A percentile compares a stretch with the other conserved stretches of the same genome.
Evolutionary conservation across 2,113 vertebrate genomes (phyloP).

Genomic region (Panurus biarmicus): DNA sequence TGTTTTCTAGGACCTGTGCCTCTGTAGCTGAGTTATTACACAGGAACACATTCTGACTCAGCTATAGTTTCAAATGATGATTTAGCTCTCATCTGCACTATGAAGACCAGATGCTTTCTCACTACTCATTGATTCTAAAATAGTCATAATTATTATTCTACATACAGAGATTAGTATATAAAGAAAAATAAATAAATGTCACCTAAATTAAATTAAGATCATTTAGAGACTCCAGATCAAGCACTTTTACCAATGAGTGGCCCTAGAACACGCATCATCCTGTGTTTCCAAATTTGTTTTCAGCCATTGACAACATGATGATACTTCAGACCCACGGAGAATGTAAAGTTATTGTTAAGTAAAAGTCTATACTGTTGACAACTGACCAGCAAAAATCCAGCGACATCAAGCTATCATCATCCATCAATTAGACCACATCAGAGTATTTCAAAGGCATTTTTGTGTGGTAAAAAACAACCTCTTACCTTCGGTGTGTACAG

Average conservation of each 20-base stretch:
- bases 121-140: not conserved
- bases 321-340: not conserved
- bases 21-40: not conserved
- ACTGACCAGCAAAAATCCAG: not conserved
- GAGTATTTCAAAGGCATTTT: not conserved
- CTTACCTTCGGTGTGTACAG: constrained; percentile 97
- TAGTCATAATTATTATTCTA: not conserved
- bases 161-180: not conserved
- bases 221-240: not conserved
- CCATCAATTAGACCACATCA: not conserved
- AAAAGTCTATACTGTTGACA: not conserved
- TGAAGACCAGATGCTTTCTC: not conserved
- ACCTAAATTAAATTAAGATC: not conserved
- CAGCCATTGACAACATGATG: not conserved
- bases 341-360: not conserved
- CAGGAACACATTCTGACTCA: not conserved
- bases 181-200: not conserved
- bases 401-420: not conserved
- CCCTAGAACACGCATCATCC: not conserved
- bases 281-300: not conserved
- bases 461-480: not conserved
- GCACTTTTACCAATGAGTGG: not conserved
- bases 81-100: not conserved
- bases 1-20: not conserved
- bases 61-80: not conserved